These are phyloP conservation scores for Monopis laevigella DNA, from an alignment of 2,888 invertebrate genomes.

Conservation along the genomic window DNA sequence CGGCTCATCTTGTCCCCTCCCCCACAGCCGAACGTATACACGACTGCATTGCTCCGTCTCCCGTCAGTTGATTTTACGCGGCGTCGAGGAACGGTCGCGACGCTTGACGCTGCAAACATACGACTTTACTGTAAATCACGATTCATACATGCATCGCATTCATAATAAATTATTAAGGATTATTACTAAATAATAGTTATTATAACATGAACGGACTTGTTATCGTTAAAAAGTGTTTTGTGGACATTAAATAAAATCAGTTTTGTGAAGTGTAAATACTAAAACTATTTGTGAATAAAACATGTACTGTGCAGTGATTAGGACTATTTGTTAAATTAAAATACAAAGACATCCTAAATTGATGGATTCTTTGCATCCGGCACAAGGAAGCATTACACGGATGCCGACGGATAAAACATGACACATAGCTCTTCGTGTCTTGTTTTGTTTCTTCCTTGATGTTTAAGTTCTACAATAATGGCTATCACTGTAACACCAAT, in stretches of 20 bases:
- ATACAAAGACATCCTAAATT: slow-evolving; percentile 50
- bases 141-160: slow-evolving; percentile 35
- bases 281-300: slow-evolving; percentile 31
- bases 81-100: slow-evolving; percentile 59
- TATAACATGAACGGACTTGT: neutral
- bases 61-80: slow-evolving; percentile 56
- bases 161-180: neutral
- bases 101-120: slow-evolving; percentile 48
- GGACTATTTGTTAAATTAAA: slow-evolving; percentile 45
- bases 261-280: slow-evolving; percentile 11
- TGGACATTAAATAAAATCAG: neutral
- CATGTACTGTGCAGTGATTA: slow-evolving; percentile 37
- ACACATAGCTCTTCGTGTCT: slow-evolving; percentile 56
- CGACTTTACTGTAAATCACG: slow-evolving; percentile 53
- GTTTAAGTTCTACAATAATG: slow-evolving; percentile 52
- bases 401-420: slow-evolving; percentile 65
- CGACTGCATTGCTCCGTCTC: slow-evolving; percentile 53
- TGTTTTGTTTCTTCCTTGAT: slow-evolving; percentile 62
- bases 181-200: neutral
- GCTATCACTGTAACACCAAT: slow-evolving; percentile 42
- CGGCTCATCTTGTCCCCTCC: slow-evolving; percentile 48
- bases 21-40: slow-evolving; percentile 46
- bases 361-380: slow-evolving; percentile 62
- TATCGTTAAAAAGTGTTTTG: no score
- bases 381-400: slow-evolving; percentile 52